Evolutionary conservation across 2,797 vertebrate species (phyloP), one percentile per base, ranked within the genome.

Genomic region (Notolabrus celidotus): DNA sequence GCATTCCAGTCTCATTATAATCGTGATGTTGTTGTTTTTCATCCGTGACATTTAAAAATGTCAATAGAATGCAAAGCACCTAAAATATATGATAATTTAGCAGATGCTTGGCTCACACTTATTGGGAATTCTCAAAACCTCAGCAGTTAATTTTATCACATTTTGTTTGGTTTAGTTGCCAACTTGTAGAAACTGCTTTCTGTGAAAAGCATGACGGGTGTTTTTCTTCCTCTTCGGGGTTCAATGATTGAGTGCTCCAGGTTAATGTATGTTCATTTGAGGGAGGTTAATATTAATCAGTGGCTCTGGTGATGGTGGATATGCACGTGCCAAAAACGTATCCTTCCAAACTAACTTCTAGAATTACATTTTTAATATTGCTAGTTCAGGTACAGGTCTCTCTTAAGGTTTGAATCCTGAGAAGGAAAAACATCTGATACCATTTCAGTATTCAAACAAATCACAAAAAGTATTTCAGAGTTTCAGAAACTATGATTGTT

Each of bases 11-110:
- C 75, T 84, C 66, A 82, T 86, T 87, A 83, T 60, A 86, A 65
- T 74, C 73, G 62, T 71, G 63, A 50, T 70, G 62, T 55, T 73
- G 75, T 75, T 78, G 60, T 87, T 80, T 85, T 84, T 71, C 71
- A 79, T 85, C 70, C 59, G 66, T 89, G 89, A 87, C 86, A 90
- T 91, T 92, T 89, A 80, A 76, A 90, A 91, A 91, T 84, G 86
- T 85, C 86, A 91, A 75, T 66, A 61, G 60, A 88, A 67, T 80
- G 59, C 71, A 74, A 36, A 42, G 45, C 39, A 55, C 60, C 53
- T 59, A 46, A 74, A 84, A 81, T 65, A 67, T 73, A 74, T 80
- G 74, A 78, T 80, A 75, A 90, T 88, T 79, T 59, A 76, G 80
- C 55, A 74, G 64, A 71, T 87, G 74, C 88, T 84, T 87, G 68